Base-by-base conservation (phyloP, 2,888 invertebrate species). In the Coremacera marginata region DNA sequence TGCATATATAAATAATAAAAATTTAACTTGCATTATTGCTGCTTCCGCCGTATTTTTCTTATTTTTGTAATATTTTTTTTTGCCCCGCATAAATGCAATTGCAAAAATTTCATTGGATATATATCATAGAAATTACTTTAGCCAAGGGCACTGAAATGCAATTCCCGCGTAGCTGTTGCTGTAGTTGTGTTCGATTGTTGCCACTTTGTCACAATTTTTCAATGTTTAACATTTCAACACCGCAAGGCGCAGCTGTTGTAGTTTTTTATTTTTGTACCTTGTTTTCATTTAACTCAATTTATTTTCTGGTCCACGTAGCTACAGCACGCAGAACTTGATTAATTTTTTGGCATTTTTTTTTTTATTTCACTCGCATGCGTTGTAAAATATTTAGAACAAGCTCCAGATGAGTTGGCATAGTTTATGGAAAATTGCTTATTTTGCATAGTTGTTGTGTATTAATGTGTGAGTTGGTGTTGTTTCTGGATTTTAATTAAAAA, bases 131-230 rank as follows among this genome's bases (percentile, higher is more conserved):
- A 55, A 70, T 70, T 55, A 70, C 55, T 70, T 70, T 70, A 3
- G 70, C 70, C 57, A 25, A 31, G 55, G 70, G 70, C 70, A 7
- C n/a, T 8, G 27, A 16, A 65, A 31, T 62, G 62, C 25, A 27
- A 27, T 22, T 62, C 16, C 1, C 11, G 65, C 25, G 60, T 60
- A 19, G 52, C 55, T 14, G 25, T 62, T 62, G 31, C 25, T 22
- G 62, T 62, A 37, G 44, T 51, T 51, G 62, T 16, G 51, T 37
- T 44, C 34, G 63, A 73, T 52, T 68, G 25, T 52, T 44, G 52
- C 70, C 70, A 78, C 79, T 80, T 79, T 79, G 80, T 80, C 80
- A 80, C 78, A 77, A 80, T 80, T 79, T 80, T 78, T 79, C 80
- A 80, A 75, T 79, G 79, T 79, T 52, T 65, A 67, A 75, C 52